These are phyloP conservation scores for Tarsius wallacei DNA, from an alignment of 2,797 vertebrate genomes.

Conservation along the genomic window DNA sequence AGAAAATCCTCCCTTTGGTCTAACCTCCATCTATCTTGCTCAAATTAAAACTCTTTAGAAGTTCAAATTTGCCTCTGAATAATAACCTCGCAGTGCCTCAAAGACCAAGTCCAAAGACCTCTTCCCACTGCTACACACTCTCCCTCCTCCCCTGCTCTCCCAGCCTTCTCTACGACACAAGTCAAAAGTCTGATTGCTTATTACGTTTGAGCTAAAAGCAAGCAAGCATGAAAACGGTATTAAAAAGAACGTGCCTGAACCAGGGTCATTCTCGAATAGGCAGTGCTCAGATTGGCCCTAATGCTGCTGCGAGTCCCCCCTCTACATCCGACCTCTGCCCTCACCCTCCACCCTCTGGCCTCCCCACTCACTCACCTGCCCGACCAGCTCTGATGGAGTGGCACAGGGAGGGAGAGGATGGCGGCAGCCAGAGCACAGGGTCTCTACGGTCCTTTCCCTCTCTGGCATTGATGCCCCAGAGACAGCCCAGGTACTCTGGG, in stretches of 20 bases:
- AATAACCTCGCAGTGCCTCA: neutral
- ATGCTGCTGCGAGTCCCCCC: neutral
- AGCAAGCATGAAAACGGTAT: neutral
- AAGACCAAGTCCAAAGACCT: neutral
- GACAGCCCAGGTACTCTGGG: neutral
- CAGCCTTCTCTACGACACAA: neutral
- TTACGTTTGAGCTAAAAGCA: neutral
- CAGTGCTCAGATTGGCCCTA: neutral
- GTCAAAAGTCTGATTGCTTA: neutral
- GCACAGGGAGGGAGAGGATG: neutral
- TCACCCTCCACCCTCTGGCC: neutral
- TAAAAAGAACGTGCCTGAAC: neutral
- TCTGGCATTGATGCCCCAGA: neutral
- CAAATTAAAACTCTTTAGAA: neutral
- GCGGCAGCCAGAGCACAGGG: neutral
- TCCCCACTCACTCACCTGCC: neutral
- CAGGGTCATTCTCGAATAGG: neutral
- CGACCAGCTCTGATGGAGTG: neutral
- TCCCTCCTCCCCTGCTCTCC: neutral
- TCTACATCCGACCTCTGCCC: neutral
- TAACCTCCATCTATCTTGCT: neutral
- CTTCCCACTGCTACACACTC: neutral
- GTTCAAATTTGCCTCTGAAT: constrained; percentile 14
- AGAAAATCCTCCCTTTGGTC: neutral
- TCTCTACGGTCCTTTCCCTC: neutral